A percentile compares a stretch with the other conserved stretches of the same genome.
These are phyloP conservation scores for Ibycter americanus DNA, from an alignment of 2,797 vertebrate genomes.

Conservation along the genomic window DNA sequence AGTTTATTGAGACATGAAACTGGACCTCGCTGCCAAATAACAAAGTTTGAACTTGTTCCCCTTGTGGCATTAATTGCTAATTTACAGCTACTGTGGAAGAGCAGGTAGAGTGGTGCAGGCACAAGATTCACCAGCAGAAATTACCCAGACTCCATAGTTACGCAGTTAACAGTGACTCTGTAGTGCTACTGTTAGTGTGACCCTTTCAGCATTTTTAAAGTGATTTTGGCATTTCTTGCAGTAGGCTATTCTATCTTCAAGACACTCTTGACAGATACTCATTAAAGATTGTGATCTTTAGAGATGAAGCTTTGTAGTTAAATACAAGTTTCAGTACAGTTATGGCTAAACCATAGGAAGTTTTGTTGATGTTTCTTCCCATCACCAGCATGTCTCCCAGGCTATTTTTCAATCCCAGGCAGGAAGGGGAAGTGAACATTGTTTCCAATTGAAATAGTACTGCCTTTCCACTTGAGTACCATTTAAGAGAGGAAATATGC, in stretches of 20 bases:
- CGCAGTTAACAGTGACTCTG: background rate
- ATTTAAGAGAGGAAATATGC: background rate
- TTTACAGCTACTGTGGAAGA: background rate
- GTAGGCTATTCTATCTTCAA: background rate
- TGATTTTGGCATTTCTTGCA: constrained; percentile 31
- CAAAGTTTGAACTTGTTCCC: constrained; percentile 39
- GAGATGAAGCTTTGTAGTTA: background rate
- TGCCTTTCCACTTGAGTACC: background rate
- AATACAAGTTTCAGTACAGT: background rate
- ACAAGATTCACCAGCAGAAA: background rate
- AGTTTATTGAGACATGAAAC: constrained; percentile 33
- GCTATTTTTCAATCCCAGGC: background rate
- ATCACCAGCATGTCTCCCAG: background rate
- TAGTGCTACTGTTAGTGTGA: background rate
- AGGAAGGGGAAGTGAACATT: background rate
- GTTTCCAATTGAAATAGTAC: background rate
- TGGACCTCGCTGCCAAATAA: constrained; percentile 28
- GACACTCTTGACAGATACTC: background rate
- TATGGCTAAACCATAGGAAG: background rate
- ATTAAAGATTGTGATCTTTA: background rate
- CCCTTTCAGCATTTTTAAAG: constrained; percentile 32
- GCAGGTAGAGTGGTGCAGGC: background rate
- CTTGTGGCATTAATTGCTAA: constrained; percentile 50
- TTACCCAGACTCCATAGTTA: background rate
- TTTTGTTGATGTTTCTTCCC: background rate